Evolutionary conservation across 1,140 invertebrate genomes (phyloP), one percentile per base, ranked within the genome.

Genomic region (Meteorus sp.): DNA sequence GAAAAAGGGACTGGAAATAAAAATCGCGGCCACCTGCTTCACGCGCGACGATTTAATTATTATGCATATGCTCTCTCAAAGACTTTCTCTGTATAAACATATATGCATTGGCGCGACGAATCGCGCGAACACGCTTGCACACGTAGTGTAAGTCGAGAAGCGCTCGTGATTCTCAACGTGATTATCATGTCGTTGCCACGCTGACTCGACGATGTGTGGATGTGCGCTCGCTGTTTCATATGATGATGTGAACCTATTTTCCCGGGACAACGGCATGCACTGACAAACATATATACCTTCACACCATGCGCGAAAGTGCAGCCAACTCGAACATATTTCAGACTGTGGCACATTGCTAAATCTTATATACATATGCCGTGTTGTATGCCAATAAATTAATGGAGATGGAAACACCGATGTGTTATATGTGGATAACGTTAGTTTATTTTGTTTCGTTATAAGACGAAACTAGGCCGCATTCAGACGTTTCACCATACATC

Each of bases 151-250:
- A 54, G 29, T 37, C 35, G 37, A 43, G 52, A 55, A 55, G 52
- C 48, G 29, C 37, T 29, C 50, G 19, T 53, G 50, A 53, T 53
- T 53, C 50, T 55, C 22, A 9, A 33, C 35, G 52, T 55, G 39
- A 55, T 55, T 55, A 55, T 55, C 52, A 55, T 39, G 37, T 55
- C 52, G 52, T 55, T 55, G 52, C 52, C 35, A 55, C 43, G 37
- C 15, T 39, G n/a, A 31, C 17, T 22, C 7, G 33, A 43, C 37
- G 51, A 43, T 41, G 51, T 43, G 11, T 54, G 29, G 22, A 27
- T 33, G 27, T n/a, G n/a, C n/a, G n/a, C n/a, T n/a, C n/a, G n/a
- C n/a, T n/a, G n/a, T n/a, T n/a, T n/a, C 39, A 15, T 31, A 44
- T 43, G 37, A 56, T 31, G 15, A 45, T 44, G 25, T 27, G 27